phyloP scores from a whole-genome alignment of 2,797 vertebrate genomes.

The Rallus crepitans region DNA sequence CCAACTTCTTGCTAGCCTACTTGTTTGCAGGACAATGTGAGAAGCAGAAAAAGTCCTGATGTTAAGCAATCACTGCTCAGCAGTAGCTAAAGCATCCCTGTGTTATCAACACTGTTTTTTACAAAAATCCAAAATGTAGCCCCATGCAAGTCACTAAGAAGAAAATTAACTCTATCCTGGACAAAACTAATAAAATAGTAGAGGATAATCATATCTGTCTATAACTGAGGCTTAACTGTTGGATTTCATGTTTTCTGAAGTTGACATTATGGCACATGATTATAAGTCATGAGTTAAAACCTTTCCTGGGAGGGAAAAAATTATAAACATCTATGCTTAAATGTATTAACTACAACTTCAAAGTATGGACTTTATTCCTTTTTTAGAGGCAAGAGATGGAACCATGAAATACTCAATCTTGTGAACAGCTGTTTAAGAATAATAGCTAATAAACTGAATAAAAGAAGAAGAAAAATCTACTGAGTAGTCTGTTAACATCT shows the following conservation, averaged over 20 bases:
- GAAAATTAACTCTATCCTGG: not conserved
- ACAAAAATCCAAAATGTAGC: not conserved
- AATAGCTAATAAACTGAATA: not conserved
- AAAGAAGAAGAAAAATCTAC: not conserved
- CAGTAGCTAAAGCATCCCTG: not conserved
- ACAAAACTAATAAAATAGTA: not conserved
- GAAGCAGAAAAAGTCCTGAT: not conserved
- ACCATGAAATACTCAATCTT: not conserved
- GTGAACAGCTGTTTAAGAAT: not conserved
- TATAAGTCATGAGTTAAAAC: not conserved
- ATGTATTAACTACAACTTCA: not conserved
- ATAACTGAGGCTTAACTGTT: not conserved
- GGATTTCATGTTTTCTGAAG: not conserved
- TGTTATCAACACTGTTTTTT: not conserved
- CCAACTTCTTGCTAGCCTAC: not conserved
- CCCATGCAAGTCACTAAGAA: not conserved
- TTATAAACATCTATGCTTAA: not conserved
- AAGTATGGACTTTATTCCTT: not conserved
- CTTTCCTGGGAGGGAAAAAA: not conserved
- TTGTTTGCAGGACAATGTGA: fast-evolving
- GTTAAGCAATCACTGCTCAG: not conserved
- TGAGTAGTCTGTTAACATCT: not conserved
- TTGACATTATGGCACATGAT: not conserved
- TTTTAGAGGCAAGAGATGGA: not conserved
- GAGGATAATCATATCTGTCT: not conserved